A percentile compares a stretch with the other conserved stretches of the same genome.
These are phyloP conservation scores for Artibeus jamaicensis DNA, from an alignment of 2,797 vertebrate genomes.

Conservation along the genomic window DNA sequence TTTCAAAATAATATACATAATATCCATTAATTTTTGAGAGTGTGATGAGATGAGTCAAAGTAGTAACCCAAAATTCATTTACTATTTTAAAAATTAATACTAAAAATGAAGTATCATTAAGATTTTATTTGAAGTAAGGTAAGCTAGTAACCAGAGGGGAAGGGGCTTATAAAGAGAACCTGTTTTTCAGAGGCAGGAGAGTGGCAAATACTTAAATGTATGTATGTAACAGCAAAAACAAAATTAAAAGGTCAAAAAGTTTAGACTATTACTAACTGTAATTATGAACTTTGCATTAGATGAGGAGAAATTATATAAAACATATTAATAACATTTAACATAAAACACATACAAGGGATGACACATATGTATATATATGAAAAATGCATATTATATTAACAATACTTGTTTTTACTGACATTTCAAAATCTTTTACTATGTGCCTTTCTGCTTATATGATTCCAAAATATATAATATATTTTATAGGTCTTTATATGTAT, in stretches of 20 bases:
- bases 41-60: background rate
- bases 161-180: background rate
- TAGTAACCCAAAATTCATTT: background rate
- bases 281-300: background rate
- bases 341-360: background rate
- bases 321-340: background rate
- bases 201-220: background rate
- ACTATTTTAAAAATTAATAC: background rate
- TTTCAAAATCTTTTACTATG: background rate
- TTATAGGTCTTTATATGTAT: background rate
- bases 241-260: background rate
- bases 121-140: background rate
- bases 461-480: background rate
- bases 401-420: background rate
- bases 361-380: background rate
- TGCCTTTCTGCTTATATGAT: background rate
- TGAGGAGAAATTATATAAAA: background rate
- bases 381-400: background rate
- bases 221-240: background rate
- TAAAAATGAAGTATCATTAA: background rate
- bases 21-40: background rate
- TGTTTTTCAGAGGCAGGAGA: background rate
- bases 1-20: background rate
- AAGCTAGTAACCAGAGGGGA: background rate
- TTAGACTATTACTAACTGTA: background rate